A percentile compares a stretch with the other conserved stretches of the same genome.
phyloP scores from a whole-genome alignment of 2,113 vertebrate genomes.

The Physeter macrocephalus region DNA sequence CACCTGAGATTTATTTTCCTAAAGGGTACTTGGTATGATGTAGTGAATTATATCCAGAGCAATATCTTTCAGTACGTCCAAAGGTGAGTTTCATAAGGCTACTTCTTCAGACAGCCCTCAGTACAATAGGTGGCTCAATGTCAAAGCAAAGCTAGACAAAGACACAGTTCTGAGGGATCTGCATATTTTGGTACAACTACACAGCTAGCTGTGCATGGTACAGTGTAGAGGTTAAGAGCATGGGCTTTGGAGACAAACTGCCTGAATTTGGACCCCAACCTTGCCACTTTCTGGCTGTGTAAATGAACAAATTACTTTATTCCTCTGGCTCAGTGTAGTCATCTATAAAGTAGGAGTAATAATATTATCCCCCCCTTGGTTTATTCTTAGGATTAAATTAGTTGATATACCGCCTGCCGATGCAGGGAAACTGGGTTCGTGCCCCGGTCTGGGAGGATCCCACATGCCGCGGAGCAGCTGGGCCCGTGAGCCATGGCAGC shows the following conservation, averaged over 20 bases:
- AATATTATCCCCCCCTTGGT: not conserved
- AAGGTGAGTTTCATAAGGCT: not conserved
- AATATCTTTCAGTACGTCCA: not conserved
- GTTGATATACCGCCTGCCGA: too few species aligned
- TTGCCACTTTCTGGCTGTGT: not conserved
- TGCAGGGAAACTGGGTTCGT: too few species aligned
- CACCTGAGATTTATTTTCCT: not conserved
- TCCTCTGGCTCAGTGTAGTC: not conserved
- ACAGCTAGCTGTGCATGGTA: not conserved
- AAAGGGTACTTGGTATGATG: too few species aligned
- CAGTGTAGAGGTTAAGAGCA: not conserved
- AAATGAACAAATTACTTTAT: not conserved
- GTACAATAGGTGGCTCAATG: not conserved
- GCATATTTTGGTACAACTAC: not conserved
- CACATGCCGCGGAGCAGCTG: too few species aligned
- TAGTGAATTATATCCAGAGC: not conserved
- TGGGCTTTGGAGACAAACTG: not conserved
- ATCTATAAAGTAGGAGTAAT: not conserved
- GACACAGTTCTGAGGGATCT: not conserved
- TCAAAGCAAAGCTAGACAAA: not conserved
- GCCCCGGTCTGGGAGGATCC: too few species aligned
- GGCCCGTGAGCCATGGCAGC: too few species aligned
- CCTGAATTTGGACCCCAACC: not conserved
- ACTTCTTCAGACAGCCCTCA: not conserved
- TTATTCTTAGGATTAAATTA: not conserved